Evolutionary conservation across 2,797 vertebrate species (phyloP).

Genomic region (Brotula barbata): DNA sequence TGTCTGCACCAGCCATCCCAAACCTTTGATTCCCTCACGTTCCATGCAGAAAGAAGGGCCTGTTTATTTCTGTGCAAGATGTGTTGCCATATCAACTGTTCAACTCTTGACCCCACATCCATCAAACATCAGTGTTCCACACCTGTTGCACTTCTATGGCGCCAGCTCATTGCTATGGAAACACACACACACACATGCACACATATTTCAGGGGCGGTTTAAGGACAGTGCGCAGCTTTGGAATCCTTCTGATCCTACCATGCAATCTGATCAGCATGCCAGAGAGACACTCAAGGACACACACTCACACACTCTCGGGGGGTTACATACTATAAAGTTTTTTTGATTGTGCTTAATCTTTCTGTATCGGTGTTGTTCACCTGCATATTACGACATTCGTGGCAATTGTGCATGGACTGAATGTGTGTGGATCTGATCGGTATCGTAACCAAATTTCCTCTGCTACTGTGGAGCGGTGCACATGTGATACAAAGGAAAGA

Average conservation of each 20-base stretch:
- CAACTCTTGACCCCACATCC: slow-evolving; percentile 63
- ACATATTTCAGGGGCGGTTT: slow-evolving; percentile 48
- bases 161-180: slow-evolving; percentile 64
- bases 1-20: slow-evolving; percentile 22
- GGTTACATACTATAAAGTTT: not conserved
- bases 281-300: slow-evolving; percentile 53
- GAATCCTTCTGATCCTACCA: slow-evolving; percentile 64
- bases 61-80: slow-evolving; percentile 61
- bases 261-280: slow-evolving; percentile 58
- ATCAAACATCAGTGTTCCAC: slow-evolving; percentile 53
- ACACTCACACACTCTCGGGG: not conserved
- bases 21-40: slow-evolving; percentile 41
- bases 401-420: not conserved
- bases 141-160: slow-evolving; percentile 69
- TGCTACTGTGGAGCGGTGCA: no score
- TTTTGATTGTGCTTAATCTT: not conserved
- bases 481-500: no score
- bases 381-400: not conserved
- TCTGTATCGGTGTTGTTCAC: not conserved
- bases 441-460: not conserved
- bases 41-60: slow-evolving; percentile 47
- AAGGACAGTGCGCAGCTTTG: slow-evolving; percentile 57
- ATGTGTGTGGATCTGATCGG: not conserved
- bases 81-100: slow-evolving; percentile 67
- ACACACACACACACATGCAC: slow-evolving; percentile 35